Evolutionary conservation across 2,113 vertebrate species (phyloP), one percentile per base, ranked within the genome.

Genomic region (Sylvia atricapilla): DNA sequence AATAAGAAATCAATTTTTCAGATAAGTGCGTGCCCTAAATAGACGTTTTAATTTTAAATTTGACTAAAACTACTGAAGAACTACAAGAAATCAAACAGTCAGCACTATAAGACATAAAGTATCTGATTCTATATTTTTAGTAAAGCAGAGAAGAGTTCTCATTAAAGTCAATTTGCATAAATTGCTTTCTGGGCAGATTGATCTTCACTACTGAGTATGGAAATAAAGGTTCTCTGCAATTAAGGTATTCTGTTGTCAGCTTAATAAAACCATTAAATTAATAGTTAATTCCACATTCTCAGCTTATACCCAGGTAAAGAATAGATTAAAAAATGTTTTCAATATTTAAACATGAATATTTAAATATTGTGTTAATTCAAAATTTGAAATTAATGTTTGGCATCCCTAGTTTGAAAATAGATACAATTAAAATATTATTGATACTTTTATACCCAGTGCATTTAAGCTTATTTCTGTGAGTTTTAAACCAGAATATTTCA

Each of bases 151-250:
- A 43, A 95, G 41, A 83, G 47, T 88, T 95, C 87, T 91, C 70
- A 85, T 94, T 85, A 67, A 69, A 93, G 72, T 66, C 2, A 82
- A 84, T 95, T 95, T 94, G 46, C 78, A 90, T 91, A 77, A 91
- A 88, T 75, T 90, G 10, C 37, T 89, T 77, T 43, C 37, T 73
- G 59, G 73, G 67, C 41, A 80, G 39, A 69, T 87, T 87, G 58
- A 58, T 93, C 27, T 39, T 90, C 63, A 87, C 30, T 55, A 33
- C 50, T 44, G 16, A 64, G 41, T 85, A 64, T 70, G 47, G 50
- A 89, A 94, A 80, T 58, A 46, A 70, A 87, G 13, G 62, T 80
- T 83, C 39, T 90, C 75, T 53, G 17, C 46, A 85, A 82, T 46
- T 64, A 66, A 78, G 35, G 11, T 55, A 17, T 55, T 69, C 37